phyloP scores from a whole-genome alignment of 2,888 invertebrate species.

The Crioceris asparagi region DNA sequence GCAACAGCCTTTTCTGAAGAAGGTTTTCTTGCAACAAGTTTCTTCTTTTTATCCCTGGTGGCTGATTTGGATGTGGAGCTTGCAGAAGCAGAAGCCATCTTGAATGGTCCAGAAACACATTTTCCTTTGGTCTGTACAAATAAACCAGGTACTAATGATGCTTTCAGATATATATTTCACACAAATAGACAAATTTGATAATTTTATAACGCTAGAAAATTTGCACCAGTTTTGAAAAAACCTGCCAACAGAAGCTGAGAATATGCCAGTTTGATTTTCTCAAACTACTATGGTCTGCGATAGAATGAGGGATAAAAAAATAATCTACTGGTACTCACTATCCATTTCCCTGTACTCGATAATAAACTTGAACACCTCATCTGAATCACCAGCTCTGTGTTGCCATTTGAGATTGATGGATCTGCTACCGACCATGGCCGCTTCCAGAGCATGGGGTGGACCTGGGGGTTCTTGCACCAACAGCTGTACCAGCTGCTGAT shows the following conservation, averaged over 20 bases:
- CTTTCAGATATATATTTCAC: slow-evolving; percentile 48
- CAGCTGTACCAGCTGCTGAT: slow-evolving; percentile 61
- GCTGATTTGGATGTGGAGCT: slow-evolving; percentile 20
- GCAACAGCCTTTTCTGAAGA: neutral
- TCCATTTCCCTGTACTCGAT: slow-evolving; percentile 56
- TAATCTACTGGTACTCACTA: slow-evolving; percentile 40
- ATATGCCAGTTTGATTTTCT: too few relatives aligned
- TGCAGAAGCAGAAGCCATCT: slow-evolving; percentile 24
- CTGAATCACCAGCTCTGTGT: slow-evolving; percentile 54
- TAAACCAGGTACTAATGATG: slow-evolving; percentile 43
- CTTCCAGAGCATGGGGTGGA: slow-evolving; percentile 40
- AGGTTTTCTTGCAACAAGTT: neutral
- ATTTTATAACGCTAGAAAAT: too few relatives aligned
- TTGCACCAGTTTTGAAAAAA: too few relatives aligned
- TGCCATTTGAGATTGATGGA: slow-evolving; percentile 70
- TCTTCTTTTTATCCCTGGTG: slow-evolving; percentile 11
- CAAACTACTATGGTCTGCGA: too few relatives aligned
- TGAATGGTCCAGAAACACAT: slow-evolving; percentile 43
- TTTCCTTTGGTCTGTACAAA: slow-evolving; percentile 46
- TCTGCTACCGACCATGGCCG: slow-evolving; percentile 56
- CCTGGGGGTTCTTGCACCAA: slow-evolving; percentile 57
- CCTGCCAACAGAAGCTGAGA: too few relatives aligned
- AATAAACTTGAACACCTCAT: slow-evolving; percentile 58
- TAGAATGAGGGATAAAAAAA: too few relatives aligned
- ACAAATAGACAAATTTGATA: too few relatives aligned